These are phyloP conservation scores for Macrotis lagotis DNA, from an alignment of 2,113 vertebrate genomes.

Conservation along the genomic window DNA sequence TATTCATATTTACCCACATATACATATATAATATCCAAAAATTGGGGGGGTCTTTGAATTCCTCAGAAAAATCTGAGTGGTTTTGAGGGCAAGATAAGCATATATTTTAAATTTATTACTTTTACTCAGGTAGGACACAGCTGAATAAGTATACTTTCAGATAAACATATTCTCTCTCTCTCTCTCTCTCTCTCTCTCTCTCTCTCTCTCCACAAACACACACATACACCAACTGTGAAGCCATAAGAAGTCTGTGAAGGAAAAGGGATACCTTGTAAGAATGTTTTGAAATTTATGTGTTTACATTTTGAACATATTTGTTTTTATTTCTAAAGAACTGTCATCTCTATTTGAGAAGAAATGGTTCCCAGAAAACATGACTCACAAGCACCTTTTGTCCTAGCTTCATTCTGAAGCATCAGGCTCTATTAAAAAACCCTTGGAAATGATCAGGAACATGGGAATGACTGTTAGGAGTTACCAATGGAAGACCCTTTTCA, in stretches of 20 bases:
- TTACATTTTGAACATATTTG: constrained; percentile 43
- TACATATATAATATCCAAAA: background rate
- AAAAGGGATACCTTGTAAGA: background rate
- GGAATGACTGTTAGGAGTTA: constrained; percentile 36
- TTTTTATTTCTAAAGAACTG: constrained; percentile 52
- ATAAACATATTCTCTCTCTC: background rate
- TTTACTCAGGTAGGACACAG: background rate
- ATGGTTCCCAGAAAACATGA: constrained; percentile 43
- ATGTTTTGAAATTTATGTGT: background rate
- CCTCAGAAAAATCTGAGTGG: constrained; percentile 49
- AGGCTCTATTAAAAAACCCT: constrained; percentile 55
- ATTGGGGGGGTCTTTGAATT: background rate
- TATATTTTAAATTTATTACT: background rate
- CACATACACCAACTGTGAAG: background rate
- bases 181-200: too few species aligned
- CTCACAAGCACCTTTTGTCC: constrained; percentile 29
- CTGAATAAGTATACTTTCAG: background rate
- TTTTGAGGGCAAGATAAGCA: constrained; percentile 63
- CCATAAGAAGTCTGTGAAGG: background rate
- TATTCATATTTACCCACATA: too few species aligned
- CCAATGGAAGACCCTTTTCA: constrained; percentile 25
- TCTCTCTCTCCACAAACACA: too few species aligned
- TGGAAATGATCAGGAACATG: constrained; percentile 23
- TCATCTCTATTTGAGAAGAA: constrained; percentile 59
- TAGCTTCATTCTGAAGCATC: constrained; percentile 39